Evolutionary conservation across 37 sponge, comb jelly and placozoan species (phyloP), one percentile per base, ranked within the genome.

Genomic region (Cliona cf. orientalis): DNA sequence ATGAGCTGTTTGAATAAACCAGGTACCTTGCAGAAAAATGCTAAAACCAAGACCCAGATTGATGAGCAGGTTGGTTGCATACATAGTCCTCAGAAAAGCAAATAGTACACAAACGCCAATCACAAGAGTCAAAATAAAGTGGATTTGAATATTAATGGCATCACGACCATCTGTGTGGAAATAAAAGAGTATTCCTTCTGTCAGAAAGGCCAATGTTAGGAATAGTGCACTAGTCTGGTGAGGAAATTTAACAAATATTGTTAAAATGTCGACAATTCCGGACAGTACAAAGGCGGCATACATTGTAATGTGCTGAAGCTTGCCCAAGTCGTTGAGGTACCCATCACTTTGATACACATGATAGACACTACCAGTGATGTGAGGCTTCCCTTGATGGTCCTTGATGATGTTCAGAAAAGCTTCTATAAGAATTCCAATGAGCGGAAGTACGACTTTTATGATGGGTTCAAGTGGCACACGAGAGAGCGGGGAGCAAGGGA

Each of bases 261-360:
- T 28, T 1, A 84, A 28, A 6, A 90, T 5, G 58, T 90, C 90
- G 21, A 90, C 69, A 22, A 90, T 31, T 35, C 90, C 90, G 14
- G 90, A 90, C 3, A 90, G 43, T 2, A 84, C 1, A 84, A 90
- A 90, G 41, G 43, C 57, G 5, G 42, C 28, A 38, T 90, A 90
- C 81, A 90, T 80, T 9, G 90, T 90, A 42, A 70, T 69, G 56
- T 90, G 90, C 5, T 90, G 90, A 19, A 79, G 66, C 38, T 69
- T 72, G 1, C 35, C 66, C 26, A 80, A 32, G 19, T 59, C 59
- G 21, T 41, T 49, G 21, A 75, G 42, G 5, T 75, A 42, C 29
- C 80, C 72, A 49, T 76, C 26, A 9, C 21, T 58, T 0, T 67
- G 62, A 17, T 12, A 3, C 3, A 90, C 35, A 21, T 32, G 46